A percentile compares a stretch with the other conserved stretches of the same genome.
These are phyloP conservation scores for Catocala fraxini DNA, from an alignment of 2,888 invertebrate species.

Conservation along the genomic window DNA sequence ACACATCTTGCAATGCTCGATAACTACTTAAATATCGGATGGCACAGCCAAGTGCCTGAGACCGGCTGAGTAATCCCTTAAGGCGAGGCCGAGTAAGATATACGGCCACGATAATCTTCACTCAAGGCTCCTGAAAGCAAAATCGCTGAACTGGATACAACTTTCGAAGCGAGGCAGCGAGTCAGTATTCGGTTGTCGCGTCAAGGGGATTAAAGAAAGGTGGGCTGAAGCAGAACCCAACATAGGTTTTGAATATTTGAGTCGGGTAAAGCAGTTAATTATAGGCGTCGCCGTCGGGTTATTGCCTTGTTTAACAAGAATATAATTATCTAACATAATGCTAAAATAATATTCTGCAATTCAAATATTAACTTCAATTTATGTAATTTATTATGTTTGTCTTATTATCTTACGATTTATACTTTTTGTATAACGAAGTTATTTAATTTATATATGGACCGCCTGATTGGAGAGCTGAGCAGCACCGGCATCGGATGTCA, in stretches of 20 bases:
- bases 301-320: slow-evolving; percentile 10
- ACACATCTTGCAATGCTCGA: slow-evolving; percentile 52
- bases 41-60: slow-evolving; percentile 57
- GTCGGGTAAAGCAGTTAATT: slow-evolving; percentile 28
- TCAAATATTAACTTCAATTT: too few relatives aligned
- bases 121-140: slow-evolving; percentile 66
- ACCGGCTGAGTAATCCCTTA: slow-evolving; percentile 62
- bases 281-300: slow-evolving; percentile 12
- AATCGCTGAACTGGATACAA: slow-evolving; percentile 66
- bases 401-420: too few relatives aligned
- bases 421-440: too few relatives aligned
- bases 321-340: not conserved
- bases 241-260: slow-evolving; percentile 28
- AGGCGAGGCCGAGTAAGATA: slow-evolving; percentile 63
- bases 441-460: too few relatives aligned
- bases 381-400: too few relatives aligned
- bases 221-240: slow-evolving; percentile 17
- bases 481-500: too few relatives aligned
- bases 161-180: slow-evolving; percentile 37
- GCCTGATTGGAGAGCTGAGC: too few relatives aligned
- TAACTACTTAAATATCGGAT: slow-evolving; percentile 55
- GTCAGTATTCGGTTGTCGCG: slow-evolving; percentile 31
- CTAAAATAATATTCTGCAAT: not conserved
- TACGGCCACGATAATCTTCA: slow-evolving; percentile 73
- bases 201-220: slow-evolving; percentile 39